Conservation (phyloP, 2,113 vertebrate genomes). For the Lepus timidus region DNA sequence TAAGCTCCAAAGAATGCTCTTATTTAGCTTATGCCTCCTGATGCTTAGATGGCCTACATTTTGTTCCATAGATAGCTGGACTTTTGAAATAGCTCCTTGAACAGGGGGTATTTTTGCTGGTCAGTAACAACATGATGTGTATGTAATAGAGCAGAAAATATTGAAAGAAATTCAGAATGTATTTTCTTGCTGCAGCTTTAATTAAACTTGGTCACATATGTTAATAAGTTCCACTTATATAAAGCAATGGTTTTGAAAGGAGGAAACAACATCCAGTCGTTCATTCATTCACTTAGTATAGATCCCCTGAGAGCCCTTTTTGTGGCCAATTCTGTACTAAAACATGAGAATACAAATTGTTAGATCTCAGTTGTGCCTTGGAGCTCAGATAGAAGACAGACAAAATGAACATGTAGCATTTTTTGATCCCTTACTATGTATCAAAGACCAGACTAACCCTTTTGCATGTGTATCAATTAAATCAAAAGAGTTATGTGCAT, state of each 20-base stretch:
- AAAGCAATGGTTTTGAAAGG: slow-evolving; percentile 52
- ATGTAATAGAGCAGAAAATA: neutral
- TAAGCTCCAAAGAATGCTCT: neutral
- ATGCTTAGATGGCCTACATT: neutral
- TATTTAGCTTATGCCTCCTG: neutral
- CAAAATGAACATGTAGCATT: slow-evolving; percentile 1
- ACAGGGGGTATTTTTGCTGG: neutral
- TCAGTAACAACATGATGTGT: neutral
- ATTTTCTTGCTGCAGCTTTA: slow-evolving; percentile 9
- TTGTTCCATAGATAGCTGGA: neutral
- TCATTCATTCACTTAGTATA: neutral
- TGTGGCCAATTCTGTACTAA: neutral
- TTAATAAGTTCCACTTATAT: neutral
- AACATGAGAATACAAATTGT: neutral
- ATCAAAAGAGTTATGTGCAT: neutral
- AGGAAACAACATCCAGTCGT: slow-evolving; percentile 18
- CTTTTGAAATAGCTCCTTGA: slow-evolving; percentile 2
- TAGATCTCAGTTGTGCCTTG: neutral
- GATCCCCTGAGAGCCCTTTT: neutral
- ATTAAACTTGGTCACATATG: neutral
- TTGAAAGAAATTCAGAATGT: neutral
- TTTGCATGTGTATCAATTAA: slow-evolving; percentile 11
- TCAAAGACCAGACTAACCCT: neutral
- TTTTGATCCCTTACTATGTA: neutral
- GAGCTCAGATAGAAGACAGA: neutral